Percentiles rank a stretch among this genome's conserved stretches.
phyloP scores from a whole-genome alignment of 2,797 vertebrate genomes.

The Cichlasoma orientale region DNA sequence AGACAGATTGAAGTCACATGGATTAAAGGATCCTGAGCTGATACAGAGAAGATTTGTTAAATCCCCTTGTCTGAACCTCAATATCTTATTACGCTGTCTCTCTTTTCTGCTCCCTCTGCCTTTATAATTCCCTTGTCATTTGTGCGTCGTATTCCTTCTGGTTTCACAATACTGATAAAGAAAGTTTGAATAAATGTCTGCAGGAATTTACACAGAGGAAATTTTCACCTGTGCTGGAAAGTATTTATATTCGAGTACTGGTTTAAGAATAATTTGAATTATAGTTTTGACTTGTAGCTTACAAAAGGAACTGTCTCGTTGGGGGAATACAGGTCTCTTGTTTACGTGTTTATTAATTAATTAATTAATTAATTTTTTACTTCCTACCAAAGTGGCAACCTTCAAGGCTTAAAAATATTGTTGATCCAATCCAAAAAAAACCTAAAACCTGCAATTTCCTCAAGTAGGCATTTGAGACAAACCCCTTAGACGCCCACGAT shows the following conservation, averaged over 20 bases:
- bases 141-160: neutral
- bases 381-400: neutral
- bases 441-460: neutral
- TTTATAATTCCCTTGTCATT: slow-evolving; percentile 14
- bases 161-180: neutral
- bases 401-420: neutral
- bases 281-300: neutral
- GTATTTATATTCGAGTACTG: neutral
- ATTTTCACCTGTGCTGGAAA: neutral
- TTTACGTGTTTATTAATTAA: neutral
- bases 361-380: neutral
- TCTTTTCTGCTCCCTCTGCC: slow-evolving; percentile 29
- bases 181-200: neutral
- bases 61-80: slow-evolving; percentile 67
- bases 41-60: slow-evolving; percentile 70
- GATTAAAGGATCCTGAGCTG: slow-evolving; percentile 69
- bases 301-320: neutral
- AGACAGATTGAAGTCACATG: slow-evolving; percentile 69
- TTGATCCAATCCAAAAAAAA: too few species aligned
- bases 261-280: neutral
- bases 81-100: slow-evolving; percentile 48
- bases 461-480: neutral
- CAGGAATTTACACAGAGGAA: neutral
- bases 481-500: neutral
- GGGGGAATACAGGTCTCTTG: neutral